Evolutionary conservation across 2,113 vertebrate genomes (phyloP), one percentile per base, ranked within the genome.

Genomic region (Leptodactylus fuscus): DNA sequence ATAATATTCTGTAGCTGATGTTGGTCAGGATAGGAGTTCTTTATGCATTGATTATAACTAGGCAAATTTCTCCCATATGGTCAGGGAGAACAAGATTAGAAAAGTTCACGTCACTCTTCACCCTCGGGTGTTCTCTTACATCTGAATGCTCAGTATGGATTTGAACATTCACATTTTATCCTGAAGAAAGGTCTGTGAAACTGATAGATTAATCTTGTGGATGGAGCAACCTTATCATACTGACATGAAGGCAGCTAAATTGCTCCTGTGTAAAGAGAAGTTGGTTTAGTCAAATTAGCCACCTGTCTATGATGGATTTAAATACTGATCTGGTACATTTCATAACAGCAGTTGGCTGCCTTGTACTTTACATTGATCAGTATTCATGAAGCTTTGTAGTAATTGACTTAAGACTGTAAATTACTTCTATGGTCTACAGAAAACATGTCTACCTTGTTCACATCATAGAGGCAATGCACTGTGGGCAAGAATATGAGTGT

Each of bases 201-300:
- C 32, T 55, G 62, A 79, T 70, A 38, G 75, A 85, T 70, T 41
- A 69, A 79, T 71, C 32, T 20, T 80, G 27, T 58, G 84, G 51
- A 1, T 11, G 48, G 32, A 11, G 3, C 85, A 90, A 81, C 81
- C 46, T 41, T 53, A 84, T 4, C 76, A 85, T 85, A 87, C 89
- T 89, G 90, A 89, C 87, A 84, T 0, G 36, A 71, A 79, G 81
- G 0, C n/a, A 83, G 16, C 89, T 87, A 87, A 91, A 90, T 29
- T 12, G 82, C 90, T 92, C 88, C 89, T 91, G 83, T 81, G 69
- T 86, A 90, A 92, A 90, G 85, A 73, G 78, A 90, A 88, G 87
- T 91, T 90, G 86, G 69, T 87, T 91, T 89, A 92, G 90, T 88
- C 85, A 90, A 90, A 90, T 89, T 83, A 81, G 67, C 90, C 90